phyloP scores from a whole-genome alignment of 2,113 vertebrate genomes.

The Macquaria ambigua region DNA sequence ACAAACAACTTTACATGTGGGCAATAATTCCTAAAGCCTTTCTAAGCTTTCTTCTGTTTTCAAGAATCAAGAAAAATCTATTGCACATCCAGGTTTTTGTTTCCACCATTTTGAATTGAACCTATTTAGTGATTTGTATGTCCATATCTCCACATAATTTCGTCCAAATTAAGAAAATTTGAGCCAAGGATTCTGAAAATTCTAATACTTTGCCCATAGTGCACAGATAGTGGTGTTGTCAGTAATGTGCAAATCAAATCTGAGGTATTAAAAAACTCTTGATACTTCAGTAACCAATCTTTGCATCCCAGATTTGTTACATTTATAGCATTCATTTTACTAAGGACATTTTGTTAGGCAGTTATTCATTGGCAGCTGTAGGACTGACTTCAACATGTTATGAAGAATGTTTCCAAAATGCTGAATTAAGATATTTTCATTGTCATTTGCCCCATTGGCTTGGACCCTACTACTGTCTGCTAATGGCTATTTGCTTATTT shows the following conservation, averaged over 20 bases:
- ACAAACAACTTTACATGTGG: background rate
- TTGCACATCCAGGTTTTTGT: background rate
- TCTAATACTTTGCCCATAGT: background rate
- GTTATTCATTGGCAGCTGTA: conserved; percentile 1
- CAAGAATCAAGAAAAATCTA: background rate
- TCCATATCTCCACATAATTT: background rate
- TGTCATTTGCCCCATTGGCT: background rate
- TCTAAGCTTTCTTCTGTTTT: background rate
- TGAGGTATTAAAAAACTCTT: background rate
- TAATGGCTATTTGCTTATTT: background rate
- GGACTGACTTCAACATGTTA: background rate
- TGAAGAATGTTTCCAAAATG: background rate
- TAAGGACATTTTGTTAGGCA: background rate
- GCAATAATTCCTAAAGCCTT: background rate
- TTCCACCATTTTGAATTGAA: background rate
- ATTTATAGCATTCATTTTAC: background rate
- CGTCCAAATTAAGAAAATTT: background rate
- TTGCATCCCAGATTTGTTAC: background rate
- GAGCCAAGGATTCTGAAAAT: background rate
- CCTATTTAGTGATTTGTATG: background rate
- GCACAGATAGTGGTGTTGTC: background rate
- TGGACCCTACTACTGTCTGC: background rate
- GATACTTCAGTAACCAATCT: background rate
- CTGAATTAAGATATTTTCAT: background rate
- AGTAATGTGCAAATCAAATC: background rate